These are phyloP conservation scores for Aulostomus chinensis DNA, from an alignment of 2,797 vertebrate genomes.

Conservation along the genomic window DNA sequence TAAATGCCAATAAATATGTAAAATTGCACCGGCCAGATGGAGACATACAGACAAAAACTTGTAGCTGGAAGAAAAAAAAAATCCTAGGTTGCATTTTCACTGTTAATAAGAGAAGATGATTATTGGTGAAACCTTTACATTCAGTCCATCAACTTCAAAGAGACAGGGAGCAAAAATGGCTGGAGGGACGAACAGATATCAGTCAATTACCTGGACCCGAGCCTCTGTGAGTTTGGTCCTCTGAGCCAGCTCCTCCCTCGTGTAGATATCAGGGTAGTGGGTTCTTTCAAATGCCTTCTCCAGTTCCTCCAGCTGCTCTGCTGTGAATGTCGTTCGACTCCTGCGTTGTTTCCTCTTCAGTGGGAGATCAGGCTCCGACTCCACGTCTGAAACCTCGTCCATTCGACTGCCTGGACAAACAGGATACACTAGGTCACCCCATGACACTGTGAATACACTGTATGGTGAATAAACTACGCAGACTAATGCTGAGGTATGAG, in stretches of 20 bases:
- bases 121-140: too few relatives aligned
- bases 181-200: background rate
- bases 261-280: constrained; percentile 97
- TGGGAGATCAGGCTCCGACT: constrained; percentile 93
- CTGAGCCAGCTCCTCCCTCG: constrained; percentile 94
- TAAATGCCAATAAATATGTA: too few relatives aligned
- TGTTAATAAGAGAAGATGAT: too few relatives aligned
- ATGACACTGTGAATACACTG: too few relatives aligned
- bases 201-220: constrained; percentile 86
- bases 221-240: constrained; percentile 96
- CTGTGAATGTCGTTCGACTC: constrained; percentile 93
- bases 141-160: background rate
- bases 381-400: constrained; percentile 92
- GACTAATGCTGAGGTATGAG: too few relatives aligned
- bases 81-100: too few relatives aligned
- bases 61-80: too few relatives aligned
- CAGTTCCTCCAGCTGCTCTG: constrained; percentile 95
- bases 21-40: too few relatives aligned
- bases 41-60: too few relatives aligned
- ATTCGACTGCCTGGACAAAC: constrained; percentile 82
- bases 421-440: background rate
- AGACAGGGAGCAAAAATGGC: background rate
- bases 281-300: constrained; percentile 97
- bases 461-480: too few relatives aligned
- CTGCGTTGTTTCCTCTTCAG: constrained; percentile 94